phyloP scores from a whole-genome alignment of 2,888 invertebrate species.

The Dinocampus coccinellae region DNA sequence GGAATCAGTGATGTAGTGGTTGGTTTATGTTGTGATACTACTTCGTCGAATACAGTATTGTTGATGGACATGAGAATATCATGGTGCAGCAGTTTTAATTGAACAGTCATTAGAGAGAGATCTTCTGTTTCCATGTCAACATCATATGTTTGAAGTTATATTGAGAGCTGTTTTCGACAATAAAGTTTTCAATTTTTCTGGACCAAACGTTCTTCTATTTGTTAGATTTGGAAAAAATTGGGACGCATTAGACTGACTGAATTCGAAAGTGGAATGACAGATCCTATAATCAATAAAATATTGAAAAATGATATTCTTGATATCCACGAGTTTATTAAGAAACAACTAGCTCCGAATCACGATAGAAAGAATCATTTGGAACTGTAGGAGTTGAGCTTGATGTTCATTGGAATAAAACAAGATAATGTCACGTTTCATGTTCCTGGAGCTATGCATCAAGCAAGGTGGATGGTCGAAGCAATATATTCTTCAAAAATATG shows the following conservation, averaged over 20 bases:
- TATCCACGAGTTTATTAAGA: conserved; percentile 1
- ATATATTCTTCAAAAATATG: conserved; percentile 21
- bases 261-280: conserved; percentile 6
- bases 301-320: conserved; percentile 9
- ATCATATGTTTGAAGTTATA: conserved; percentile 15
- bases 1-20: conserved; percentile 18
- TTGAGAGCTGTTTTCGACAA: conserved; percentile 1
- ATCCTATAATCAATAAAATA: conserved; percentile 10
- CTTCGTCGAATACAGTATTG: conserved; percentile 12
- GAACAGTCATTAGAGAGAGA: conserved; percentile 18
- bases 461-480: conserved; percentile 28
- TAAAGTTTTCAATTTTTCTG: conserved; percentile 5
- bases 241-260: not conserved
- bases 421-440: conserved; percentile 7
- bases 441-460: conserved; percentile 35
- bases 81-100: conserved; percentile 16
- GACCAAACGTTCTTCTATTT: not conserved
- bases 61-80: too few relatives aligned
- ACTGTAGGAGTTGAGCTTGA: conserved; percentile 13
- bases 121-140: conserved; percentile 21
- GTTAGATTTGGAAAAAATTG: conserved; percentile 4
- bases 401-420: too few relatives aligned
- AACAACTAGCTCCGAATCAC: not conserved
- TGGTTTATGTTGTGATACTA: conserved; percentile 22
- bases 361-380: conserved; percentile 17